Base-by-base conservation (phyloP, 2,888 invertebrate genomes). In the Nipponacmea schrenckii region DNA sequence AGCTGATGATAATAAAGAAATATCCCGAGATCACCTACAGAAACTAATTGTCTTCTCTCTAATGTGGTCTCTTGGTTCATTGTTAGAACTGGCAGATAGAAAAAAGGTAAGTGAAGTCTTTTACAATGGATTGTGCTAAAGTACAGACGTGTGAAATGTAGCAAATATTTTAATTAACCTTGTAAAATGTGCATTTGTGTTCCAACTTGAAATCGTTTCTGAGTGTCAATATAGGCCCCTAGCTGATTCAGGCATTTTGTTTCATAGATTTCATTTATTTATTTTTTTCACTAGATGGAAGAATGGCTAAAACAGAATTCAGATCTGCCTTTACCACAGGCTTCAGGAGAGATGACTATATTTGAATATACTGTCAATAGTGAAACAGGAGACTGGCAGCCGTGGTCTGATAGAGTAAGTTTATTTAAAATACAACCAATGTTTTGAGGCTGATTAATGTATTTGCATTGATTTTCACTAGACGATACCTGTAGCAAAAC, bases 41-140 rank as follows among this genome's bases (percentile, higher is more conserved):
- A 94, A 94, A 81, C 91, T 96, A 67, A 97, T 95, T 85, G 92
- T 96, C 5, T 98, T 98, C 87, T 91, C 95, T 45, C 89, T 97
- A 70, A 92, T 95, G 81, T 98, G 98, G 97, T 94, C 96, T 12
- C 92, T 96, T 79, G 98, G 98, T 27, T 95, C 96, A 0, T 92
- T 97, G 76, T 90, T 98, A 45, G 97, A 96, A 88, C 93, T 93
- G 12, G 91, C 91, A 1, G 97, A 97, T 89, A 92, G 97, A 84
- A 84, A 91, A 56, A 94, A 95, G 87, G 94, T 94, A 85, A 39
- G 67, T 17, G 45, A 62, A 24, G n/a, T 24, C 15, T 15, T 67
- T 0, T 2, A n/a, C 56, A n/a, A 44, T 5, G 44, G 17, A 44
- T 45, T 15, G 24, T n/a, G 31, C 44, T 44, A 48, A 31, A 64